These are phyloP conservation scores for Callocephalon fimbriatum DNA, from an alignment of 2,113 vertebrate species.

Conservation along the genomic window DNA sequence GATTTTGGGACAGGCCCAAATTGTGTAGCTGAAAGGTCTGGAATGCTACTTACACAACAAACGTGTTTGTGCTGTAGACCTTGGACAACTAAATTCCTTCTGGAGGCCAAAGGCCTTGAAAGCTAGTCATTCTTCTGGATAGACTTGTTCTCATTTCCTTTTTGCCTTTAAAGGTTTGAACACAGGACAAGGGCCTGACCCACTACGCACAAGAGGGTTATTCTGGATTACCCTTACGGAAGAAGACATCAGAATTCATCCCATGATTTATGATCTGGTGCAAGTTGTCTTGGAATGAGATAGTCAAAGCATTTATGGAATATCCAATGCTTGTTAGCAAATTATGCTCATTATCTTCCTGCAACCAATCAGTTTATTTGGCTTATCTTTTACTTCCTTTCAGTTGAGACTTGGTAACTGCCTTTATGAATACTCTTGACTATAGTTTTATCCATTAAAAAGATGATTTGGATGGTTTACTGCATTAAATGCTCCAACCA, in stretches of 20 bases:
- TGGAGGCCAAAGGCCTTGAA: conserved; percentile 19
- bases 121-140: not conserved
- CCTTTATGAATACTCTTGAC: not conserved
- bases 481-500: not conserved
- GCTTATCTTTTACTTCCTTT: not conserved
- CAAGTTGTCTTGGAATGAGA: not conserved
- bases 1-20: conserved; percentile 44
- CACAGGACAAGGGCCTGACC: not conserved
- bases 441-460: not conserved
- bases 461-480: not conserved
- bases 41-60: conserved; percentile 59
- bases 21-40: conserved; percentile 34
- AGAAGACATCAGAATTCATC: not conserved
- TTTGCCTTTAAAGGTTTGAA: not conserved
- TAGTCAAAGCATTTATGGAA: not conserved
- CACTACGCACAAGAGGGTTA: not conserved
- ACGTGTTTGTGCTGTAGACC: conserved; percentile 18
- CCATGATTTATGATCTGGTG: not conserved
- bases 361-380: not conserved
- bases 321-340: not conserved
- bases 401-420: not conserved
- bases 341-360: not conserved
- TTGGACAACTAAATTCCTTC: not conserved
- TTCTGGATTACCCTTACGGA: not conserved
- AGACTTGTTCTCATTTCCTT: conserved; percentile 2